Conservation (phyloP, 2,113 vertebrate genomes). For the Ivindomyrus marchei region DNA sequence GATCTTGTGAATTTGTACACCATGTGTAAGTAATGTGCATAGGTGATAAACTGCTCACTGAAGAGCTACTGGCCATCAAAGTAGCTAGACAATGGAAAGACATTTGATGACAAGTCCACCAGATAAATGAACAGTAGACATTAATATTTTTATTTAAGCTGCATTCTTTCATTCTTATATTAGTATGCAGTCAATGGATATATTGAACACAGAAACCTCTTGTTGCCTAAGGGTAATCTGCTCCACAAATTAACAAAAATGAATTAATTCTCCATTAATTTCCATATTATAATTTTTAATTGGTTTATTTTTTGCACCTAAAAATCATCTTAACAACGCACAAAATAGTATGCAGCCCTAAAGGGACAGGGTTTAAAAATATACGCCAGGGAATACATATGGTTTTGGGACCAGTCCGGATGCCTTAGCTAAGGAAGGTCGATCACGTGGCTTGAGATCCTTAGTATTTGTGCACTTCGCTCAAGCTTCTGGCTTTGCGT, state of each 20-base stretch:
- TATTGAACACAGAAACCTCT: background rate
- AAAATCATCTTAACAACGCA: background rate
- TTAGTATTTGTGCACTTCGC: background rate
- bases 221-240: background rate
- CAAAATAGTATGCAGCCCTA: background rate
- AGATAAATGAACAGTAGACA: background rate
- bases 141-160: background rate
- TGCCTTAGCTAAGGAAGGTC: background rate
- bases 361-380: background rate
- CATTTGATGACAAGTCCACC: background rate
- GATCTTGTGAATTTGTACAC: background rate
- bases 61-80: background rate
- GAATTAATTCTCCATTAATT: background rate
- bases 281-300: conserved; percentile 11
- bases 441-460: background rate
- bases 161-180: background rate
- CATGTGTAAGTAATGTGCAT: background rate
- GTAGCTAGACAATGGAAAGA: background rate
- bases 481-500: background rate
- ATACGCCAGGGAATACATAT: background rate
- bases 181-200: background rate
- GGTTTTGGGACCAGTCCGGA: background rate
- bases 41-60: background rate
- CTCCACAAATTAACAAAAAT: background rate
- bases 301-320: background rate